phyloP scores from a whole-genome alignment of 2,113 vertebrate genomes.

The Camelus dromedarius region DNA sequence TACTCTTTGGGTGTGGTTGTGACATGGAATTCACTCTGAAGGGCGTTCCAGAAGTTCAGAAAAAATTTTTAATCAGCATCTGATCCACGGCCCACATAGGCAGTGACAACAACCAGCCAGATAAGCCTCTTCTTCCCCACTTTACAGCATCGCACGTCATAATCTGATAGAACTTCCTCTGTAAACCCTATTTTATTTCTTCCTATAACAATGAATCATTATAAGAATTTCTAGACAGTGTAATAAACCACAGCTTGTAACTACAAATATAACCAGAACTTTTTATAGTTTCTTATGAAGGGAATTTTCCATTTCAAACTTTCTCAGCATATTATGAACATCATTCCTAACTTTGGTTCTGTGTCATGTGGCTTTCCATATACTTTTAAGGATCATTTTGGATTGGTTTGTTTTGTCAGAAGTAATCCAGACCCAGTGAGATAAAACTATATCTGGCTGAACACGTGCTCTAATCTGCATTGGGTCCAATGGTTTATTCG shows the following conservation, averaged over 20 bases:
- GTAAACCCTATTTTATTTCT: constrained; percentile 76
- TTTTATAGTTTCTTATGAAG: constrained; percentile 76
- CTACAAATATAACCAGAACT: constrained; percentile 71
- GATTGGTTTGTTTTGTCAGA: constrained; percentile 49
- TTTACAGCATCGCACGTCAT: constrained; percentile 22
- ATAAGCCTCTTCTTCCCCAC: constrained; percentile 34
- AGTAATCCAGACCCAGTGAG: constrained; percentile 12
- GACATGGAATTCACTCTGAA: not conserved
- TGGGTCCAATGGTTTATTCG: not conserved
- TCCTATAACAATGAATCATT: constrained; percentile 73
- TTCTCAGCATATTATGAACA: constrained; percentile 58
- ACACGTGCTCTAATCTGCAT: not conserved
- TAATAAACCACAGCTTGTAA: constrained; percentile 73
- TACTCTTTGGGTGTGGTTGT: not conserved
- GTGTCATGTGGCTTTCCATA: not conserved
- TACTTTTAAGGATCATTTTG: constrained; percentile 42
- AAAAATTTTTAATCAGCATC: constrained; percentile 22
- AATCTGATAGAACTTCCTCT: constrained; percentile 70
- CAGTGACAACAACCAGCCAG: constrained; percentile 7
- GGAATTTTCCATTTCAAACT: constrained; percentile 72
- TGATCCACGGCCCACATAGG: constrained; percentile 1
- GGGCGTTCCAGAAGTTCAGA: not conserved
- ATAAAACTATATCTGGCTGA: not conserved
- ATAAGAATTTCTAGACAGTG: constrained; percentile 69
- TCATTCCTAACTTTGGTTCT: constrained; percentile 10